Conservation (phyloP, 2,797 vertebrate genomes). For the Manis crassicaudata region DNA sequence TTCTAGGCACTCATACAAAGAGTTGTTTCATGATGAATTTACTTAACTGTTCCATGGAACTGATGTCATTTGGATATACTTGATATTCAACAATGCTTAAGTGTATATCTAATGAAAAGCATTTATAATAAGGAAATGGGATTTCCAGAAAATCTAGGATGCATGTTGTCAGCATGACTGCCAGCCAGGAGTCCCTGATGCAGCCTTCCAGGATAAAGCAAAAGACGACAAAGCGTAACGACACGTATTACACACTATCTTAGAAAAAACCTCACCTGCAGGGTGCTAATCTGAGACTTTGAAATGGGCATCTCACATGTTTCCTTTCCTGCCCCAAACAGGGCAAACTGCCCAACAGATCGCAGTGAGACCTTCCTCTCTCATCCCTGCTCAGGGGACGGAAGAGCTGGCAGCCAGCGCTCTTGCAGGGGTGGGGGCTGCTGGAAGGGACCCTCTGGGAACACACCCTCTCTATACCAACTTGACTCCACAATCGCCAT, state of each 20-base stretch:
- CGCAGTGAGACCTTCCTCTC: neutral
- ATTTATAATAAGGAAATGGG: neutral
- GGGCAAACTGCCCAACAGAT: neutral
- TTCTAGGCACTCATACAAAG: neutral
- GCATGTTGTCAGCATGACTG: neutral
- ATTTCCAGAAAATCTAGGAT: neutral
- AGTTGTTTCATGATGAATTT: neutral
- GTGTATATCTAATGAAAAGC: neutral
- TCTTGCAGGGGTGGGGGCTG: neutral
- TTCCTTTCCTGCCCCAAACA: neutral
- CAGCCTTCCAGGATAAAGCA: neutral
- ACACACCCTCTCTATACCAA: neutral
- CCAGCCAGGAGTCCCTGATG: neutral
- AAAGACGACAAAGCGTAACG: neutral
- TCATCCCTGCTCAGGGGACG: neutral
- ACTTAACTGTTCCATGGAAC: neutral
- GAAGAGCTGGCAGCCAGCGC: neutral
- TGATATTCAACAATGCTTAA: neutral
- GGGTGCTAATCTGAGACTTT: neutral
- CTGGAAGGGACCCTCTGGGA: neutral
- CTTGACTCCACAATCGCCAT: neutral
- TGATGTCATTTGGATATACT: neutral
- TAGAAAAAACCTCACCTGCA: neutral
- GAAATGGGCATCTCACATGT: neutral
- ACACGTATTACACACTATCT: too few relatives aligned